phyloP scores from a whole-genome alignment of 2,888 invertebrate genomes.

The Lobophora halterata region DNA sequence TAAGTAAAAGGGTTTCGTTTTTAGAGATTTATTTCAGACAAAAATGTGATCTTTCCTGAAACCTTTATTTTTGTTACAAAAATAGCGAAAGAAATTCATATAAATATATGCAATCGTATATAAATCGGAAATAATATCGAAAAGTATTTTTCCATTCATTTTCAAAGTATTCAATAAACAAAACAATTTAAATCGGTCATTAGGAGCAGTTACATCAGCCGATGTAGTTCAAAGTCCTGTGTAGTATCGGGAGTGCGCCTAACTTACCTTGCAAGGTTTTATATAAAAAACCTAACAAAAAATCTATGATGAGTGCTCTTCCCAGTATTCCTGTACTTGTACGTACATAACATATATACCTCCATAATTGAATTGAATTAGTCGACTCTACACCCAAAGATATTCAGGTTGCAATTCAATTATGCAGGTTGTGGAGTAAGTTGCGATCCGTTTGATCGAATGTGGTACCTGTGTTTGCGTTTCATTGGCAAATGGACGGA shows the following conservation, averaged over 20 bases:
- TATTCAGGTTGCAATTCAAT: slow-evolving; percentile 45
- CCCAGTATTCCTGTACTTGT: too few relatives aligned
- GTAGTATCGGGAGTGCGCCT: too few relatives aligned
- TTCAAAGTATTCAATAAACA: too few relatives aligned
- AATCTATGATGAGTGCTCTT: too few relatives aligned
- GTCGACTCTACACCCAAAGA: slow-evolving; percentile 22
- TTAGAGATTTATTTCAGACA: too few relatives aligned
- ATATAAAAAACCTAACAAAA: too few relatives aligned
- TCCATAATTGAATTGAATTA: slow-evolving; percentile 8
- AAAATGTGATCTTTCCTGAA: too few relatives aligned
- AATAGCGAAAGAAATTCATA: slow-evolving; percentile 35
- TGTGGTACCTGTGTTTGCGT: slow-evolving; percentile 52
- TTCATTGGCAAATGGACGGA: slow-evolving; percentile 57
- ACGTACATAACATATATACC: background rate
- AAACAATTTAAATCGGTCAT: too few relatives aligned
- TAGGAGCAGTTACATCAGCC: too few relatives aligned
- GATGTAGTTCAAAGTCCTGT: too few relatives aligned
- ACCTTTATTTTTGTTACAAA: slow-evolving; percentile 8
- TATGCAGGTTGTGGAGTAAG: slow-evolving; percentile 39
- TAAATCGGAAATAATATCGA: slow-evolving; percentile 50
- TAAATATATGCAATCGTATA: slow-evolving; percentile 48
- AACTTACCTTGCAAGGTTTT: too few relatives aligned
- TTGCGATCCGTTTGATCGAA: slow-evolving; percentile 44
- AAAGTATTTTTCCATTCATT: slow-evolving; percentile 50
- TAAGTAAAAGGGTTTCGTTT: too few relatives aligned